These are phyloP conservation scores for Drosophila nikananu DNA, from an alignment of 1,140 invertebrate species.

Conservation along the genomic window DNA sequence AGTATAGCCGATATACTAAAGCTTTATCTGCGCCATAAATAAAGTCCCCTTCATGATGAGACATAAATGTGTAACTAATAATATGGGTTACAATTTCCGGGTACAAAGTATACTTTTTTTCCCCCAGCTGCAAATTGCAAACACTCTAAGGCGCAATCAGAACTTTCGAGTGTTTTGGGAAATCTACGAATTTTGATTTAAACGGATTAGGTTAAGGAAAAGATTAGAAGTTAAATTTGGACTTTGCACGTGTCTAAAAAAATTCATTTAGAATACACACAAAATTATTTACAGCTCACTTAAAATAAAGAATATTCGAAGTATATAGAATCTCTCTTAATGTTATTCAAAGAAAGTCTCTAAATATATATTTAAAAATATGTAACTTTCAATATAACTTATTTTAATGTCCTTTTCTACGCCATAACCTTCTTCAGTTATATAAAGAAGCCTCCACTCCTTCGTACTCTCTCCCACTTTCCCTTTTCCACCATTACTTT, in stretches of 20 bases:
- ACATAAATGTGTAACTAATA: slow-evolving; percentile 19
- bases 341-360: background rate
- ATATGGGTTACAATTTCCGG: slow-evolving; percentile 5
- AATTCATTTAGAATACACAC: background rate
- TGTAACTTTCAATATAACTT: background rate
- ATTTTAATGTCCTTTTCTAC: too few relatives aligned
- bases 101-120: background rate
- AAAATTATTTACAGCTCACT: background rate
- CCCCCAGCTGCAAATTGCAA: background rate
- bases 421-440: background rate
- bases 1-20: slow-evolving; percentile 2
- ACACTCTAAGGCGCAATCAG: slow-evolving; percentile 4
- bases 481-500: slow-evolving; percentile 6
- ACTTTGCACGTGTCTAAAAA: background rate
- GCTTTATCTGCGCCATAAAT: slow-evolving; percentile 33
- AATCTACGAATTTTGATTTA: slow-evolving; percentile 32
- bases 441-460: background rate
- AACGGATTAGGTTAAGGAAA: slow-evolving; percentile 14
- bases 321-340: too few relatives aligned
- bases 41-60: slow-evolving; percentile 13
- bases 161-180: slow-evolving; percentile 16
- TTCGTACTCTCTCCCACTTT: slow-evolving; percentile 5
- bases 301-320: background rate
- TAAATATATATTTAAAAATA: background rate
- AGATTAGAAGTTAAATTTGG: slow-evolving; percentile 11